These are phyloP conservation scores for Pegoplata infirma DNA, from an alignment of 2,888 invertebrate genomes.

Conservation along the genomic window DNA sequence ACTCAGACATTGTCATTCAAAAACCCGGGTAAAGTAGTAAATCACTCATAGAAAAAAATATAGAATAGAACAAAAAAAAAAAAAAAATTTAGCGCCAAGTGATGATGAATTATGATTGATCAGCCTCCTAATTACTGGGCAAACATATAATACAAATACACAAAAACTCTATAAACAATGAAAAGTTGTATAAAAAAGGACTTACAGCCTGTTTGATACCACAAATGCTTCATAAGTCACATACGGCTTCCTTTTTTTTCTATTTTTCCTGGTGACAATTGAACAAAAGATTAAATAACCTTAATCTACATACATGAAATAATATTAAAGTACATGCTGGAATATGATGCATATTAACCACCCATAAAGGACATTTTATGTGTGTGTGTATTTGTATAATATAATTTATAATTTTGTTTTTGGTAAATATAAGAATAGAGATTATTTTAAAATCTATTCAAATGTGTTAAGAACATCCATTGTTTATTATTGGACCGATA, in stretches of 20 bases:
- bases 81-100: slow-evolving; percentile 56
- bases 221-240: slow-evolving; percentile 56
- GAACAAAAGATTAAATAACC: slow-evolving; percentile 54
- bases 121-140: slow-evolving; percentile 73
- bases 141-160: slow-evolving; percentile 65
- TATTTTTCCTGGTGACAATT: slow-evolving; percentile 42
- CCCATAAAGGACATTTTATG: slow-evolving; percentile 9
- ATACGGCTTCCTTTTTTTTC: slow-evolving; percentile 27
- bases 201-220: slow-evolving; percentile 33
- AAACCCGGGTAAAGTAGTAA: slow-evolving; percentile 22
- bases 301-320: slow-evolving; percentile 51
- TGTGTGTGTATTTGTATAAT: not conserved
- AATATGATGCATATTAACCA: slow-evolving; percentile 1
- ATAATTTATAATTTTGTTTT: not conserved
- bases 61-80: slow-evolving; percentile 8
- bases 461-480: no score
- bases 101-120: slow-evolving; percentile 76
- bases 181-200: slow-evolving; percentile 25
- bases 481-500: no score
- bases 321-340: no score
- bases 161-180: slow-evolving; percentile 32
- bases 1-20: slow-evolving; percentile 32
- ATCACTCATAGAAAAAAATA: slow-evolving; percentile 28
- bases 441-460: not conserved
- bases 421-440: not conserved